These are phyloP conservation scores for Marronus borbonicus DNA, from an alignment of 2,888 invertebrate genomes.

Conservation along the genomic window DNA sequence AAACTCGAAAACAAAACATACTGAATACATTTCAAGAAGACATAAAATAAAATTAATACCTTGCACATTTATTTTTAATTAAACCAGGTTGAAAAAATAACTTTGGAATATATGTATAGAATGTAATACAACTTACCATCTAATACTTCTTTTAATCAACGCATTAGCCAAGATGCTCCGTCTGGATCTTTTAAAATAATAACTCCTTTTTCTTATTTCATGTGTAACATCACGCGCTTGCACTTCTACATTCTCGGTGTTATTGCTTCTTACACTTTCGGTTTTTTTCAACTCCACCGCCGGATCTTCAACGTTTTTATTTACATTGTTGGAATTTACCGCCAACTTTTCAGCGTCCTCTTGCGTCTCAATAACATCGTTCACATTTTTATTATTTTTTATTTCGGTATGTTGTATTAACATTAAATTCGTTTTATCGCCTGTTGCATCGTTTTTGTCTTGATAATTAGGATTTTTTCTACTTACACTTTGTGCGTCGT, in stretches of 20 bases:
- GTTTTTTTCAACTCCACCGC: constrained; percentile 20
- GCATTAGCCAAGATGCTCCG: constrained; percentile 51
- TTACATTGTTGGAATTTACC: constrained; percentile 62
- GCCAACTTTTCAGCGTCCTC: constrained; percentile 67
- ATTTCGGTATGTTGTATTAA: constrained; percentile 43
- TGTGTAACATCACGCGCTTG: constrained; percentile 16
- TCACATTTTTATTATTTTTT: constrained; percentile 38
- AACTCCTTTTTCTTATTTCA: constrained; percentile 13
- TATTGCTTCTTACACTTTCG: constrained; percentile 22
- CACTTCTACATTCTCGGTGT: constrained; percentile 14
- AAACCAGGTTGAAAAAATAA: no score
- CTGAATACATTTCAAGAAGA: no score
- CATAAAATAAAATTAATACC: no score
- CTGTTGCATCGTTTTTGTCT: constrained; percentile 40
- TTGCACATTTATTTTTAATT: no score
- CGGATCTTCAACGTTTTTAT: constrained; percentile 1
- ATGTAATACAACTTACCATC: constrained; percentile 55
- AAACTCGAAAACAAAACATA: no score
- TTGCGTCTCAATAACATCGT: constrained; percentile 59
- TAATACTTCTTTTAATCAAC: constrained; percentile 57
- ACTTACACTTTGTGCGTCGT: constrained; percentile 61
- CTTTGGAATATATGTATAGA: no score
- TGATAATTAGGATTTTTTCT: constrained; percentile 60
- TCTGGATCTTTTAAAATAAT: constrained; percentile 43
- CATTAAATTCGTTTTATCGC: constrained; percentile 49